Conservation (phyloP, 2,888 invertebrate species). For the Troilus luridus region DNA sequence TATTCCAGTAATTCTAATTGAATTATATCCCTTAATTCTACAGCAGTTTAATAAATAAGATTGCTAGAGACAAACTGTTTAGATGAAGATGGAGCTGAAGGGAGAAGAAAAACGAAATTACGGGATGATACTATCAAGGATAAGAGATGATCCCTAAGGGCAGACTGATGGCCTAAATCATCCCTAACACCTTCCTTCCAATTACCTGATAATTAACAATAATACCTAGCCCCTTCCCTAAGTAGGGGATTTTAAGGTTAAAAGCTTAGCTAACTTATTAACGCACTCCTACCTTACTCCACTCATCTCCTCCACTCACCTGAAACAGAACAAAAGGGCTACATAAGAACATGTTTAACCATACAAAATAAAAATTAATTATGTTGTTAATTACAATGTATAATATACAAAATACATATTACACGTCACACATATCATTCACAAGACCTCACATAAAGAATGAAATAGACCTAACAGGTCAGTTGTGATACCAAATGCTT, state of each 20-base stretch:
- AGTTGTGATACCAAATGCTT: no score
- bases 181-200: neutral
- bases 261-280: slow-evolving; percentile 3
- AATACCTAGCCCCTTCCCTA: neutral
- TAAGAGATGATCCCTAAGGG: neutral
- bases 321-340: neutral
- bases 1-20: no score
- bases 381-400: no score
- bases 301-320: slow-evolving; percentile 18
- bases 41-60: neutral
- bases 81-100: neutral
- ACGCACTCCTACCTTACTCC: slow-evolving; percentile 21
- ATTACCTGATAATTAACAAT: neutral
- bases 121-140: neutral
- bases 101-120: neutral
- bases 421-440: no score
- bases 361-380: neutral
- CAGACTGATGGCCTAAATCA: neutral
- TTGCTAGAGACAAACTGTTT: neutral
- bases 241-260: neutral
- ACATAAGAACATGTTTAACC: neutral
- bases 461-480: no score
- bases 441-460: no score
- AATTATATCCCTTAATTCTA: neutral
- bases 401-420: no score